These are phyloP conservation scores for Trachelus stipa DNA, from an alignment of 2,888 invertebrate species.

Conservation along the genomic window DNA sequence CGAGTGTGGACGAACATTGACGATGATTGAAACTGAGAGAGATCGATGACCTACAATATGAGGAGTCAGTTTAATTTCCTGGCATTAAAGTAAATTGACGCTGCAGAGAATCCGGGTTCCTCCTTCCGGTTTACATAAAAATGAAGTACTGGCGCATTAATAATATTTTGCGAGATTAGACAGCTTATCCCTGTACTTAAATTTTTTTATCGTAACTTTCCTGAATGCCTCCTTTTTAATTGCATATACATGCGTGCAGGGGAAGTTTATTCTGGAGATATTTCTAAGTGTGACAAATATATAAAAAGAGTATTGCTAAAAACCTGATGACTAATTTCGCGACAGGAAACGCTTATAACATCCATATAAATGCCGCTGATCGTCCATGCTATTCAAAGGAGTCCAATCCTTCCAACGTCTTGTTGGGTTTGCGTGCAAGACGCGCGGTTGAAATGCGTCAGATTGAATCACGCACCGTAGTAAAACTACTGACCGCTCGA, in stretches of 20 bases:
- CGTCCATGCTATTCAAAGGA: background rate
- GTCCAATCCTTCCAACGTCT: background rate
- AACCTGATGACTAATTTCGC: background rate
- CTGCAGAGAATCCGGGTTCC: background rate
- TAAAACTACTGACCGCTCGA: slow-evolving; percentile 47
- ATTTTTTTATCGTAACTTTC: background rate
- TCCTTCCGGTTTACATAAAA: background rate
- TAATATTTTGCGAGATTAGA: background rate
- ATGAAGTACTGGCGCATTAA: background rate
- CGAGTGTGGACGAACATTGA: slow-evolving; percentile 11
- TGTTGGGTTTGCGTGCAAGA: slow-evolving; percentile 44
- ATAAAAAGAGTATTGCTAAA: background rate
- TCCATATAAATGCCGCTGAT: background rate
- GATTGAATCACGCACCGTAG: slow-evolving; percentile 47
- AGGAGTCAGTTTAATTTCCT: slow-evolving; percentile 34
- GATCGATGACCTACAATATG: slow-evolving; percentile 23
- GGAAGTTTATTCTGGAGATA: background rate
- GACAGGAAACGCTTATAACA: background rate
- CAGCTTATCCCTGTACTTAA: background rate
- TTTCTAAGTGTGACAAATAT: background rate
- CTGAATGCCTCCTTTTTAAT: background rate
- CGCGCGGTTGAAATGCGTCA: slow-evolving; percentile 47
- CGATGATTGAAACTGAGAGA: slow-evolving; percentile 22
- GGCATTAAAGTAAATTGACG: slow-evolving; percentile 14
- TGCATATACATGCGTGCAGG: background rate